Conservation (phyloP, 2,797 vertebrate species). For the Acipenser transmontanus region DNA sequence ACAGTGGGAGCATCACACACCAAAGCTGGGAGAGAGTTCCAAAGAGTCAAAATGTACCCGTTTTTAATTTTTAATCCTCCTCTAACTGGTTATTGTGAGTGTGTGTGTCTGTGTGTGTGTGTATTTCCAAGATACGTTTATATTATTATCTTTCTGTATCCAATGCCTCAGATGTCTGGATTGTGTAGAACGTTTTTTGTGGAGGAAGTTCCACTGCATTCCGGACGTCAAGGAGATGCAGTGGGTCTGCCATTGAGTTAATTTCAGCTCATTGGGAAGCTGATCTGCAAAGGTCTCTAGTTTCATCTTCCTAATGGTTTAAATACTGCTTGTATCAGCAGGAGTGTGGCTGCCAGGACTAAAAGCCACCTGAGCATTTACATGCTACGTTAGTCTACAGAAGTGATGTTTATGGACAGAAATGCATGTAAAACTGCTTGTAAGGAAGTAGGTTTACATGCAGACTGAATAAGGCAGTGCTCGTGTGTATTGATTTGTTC, state of each 20-base stretch:
- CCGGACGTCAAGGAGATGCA: neutral
- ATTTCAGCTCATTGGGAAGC: neutral
- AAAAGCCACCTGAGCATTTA: slow-evolving; percentile 19
- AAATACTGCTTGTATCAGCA: slow-evolving; percentile 34
- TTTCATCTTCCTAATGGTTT: slow-evolving; percentile 31
- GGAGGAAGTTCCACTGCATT: slow-evolving; percentile 9
- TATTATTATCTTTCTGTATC: no score
- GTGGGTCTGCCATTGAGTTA: neutral
- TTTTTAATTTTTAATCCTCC: no score
- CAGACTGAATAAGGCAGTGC: slow-evolving; percentile 20
- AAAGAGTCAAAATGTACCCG: no score
- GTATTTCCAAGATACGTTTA: no score
- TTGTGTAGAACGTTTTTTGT: neutral
- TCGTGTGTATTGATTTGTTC: no score
- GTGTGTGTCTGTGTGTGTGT: no score
- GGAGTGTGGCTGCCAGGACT: slow-evolving; percentile 15
- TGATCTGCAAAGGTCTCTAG: slow-evolving; percentile 7
- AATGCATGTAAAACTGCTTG: slow-evolving; percentile 34
- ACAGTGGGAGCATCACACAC: no score
- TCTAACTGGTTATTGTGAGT: no score
- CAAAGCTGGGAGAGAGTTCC: no score
- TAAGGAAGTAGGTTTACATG: slow-evolving; percentile 27
- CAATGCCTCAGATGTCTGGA: no score
- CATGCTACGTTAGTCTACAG: neutral
- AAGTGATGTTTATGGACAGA: slow-evolving; percentile 28